These are phyloP conservation scores for Watsonalla binaria DNA, from an alignment of 2,888 invertebrate genomes.

Conservation along the genomic window DNA sequence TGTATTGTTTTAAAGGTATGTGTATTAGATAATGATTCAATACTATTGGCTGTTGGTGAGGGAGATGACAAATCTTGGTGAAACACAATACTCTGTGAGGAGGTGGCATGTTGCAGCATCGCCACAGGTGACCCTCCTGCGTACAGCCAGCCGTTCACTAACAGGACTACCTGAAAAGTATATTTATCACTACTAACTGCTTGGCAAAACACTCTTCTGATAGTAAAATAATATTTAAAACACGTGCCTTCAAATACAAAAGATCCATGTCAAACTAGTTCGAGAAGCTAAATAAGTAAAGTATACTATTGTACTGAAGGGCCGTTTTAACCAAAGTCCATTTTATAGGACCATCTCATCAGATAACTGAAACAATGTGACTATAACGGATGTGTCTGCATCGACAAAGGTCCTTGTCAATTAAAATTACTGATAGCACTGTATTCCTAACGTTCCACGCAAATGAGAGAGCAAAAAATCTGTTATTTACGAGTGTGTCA, in stretches of 20 bases:
- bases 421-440: constrained; percentile 53
- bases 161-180: constrained; percentile 31
- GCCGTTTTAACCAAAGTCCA: constrained; percentile 33
- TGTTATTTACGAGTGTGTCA: constrained; percentile 14
- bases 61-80: constrained; percentile 35
- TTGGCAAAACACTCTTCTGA: too few relatives aligned
- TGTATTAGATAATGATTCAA: background rate
- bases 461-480: constrained; percentile 23
- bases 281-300: constrained; percentile 27
- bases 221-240: background rate
- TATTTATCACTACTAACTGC: background rate
- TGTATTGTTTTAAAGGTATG: background rate
- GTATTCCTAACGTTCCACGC: constrained; percentile 41
- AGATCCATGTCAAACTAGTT: constrained; percentile 37
- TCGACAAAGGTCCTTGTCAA: constrained; percentile 66
- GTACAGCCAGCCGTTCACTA: constrained; percentile 38
- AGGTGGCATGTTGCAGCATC: constrained; percentile 65
- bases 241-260: constrained; percentile 44
- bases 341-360: constrained; percentile 60
- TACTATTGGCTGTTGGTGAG: constrained; percentile 29
- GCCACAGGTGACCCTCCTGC: constrained; percentile 44
- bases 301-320: constrained; percentile 40
- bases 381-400: constrained; percentile 52
- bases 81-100: constrained; percentile 61
- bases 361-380: constrained; percentile 60